Evolutionary conservation across 2,113 vertebrate species (phyloP).

Genomic region (Tauraco erythrolophus): DNA sequence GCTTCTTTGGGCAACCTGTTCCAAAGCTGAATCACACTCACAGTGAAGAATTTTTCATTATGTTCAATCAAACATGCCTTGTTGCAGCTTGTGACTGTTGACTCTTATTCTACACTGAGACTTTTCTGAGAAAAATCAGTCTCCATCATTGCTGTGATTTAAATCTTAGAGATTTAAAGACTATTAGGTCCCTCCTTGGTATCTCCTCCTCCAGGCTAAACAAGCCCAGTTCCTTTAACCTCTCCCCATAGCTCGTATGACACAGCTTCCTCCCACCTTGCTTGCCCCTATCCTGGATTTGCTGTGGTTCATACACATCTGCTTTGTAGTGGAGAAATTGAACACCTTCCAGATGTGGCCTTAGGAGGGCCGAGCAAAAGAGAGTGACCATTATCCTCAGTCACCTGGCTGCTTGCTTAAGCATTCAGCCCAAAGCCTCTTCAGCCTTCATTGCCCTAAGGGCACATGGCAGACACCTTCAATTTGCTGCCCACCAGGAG

Average conservation of each 20-base stretch:
- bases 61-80: neutral
- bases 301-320: neutral
- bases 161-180: neutral
- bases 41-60: neutral
- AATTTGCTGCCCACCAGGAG: neutral
- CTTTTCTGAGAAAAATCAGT: neutral
- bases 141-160: neutral
- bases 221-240: neutral
- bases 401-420: neutral
- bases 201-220: neutral
- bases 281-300: neutral
- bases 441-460: neutral
- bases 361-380: neutral
- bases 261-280: neutral
- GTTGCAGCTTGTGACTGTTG: neutral
- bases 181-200: neutral
- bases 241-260: neutral
- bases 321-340: neutral
- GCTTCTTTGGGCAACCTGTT: neutral
- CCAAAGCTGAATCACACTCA: neutral
- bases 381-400: neutral
- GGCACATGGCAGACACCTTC: neutral
- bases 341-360: neutral
- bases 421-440: neutral
- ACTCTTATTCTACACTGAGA: neutral